Evolutionary conservation across 2,113 vertebrate species (phyloP), one percentile per base, ranked within the genome.

Genomic region (Eptatretus burgeri): DNA sequence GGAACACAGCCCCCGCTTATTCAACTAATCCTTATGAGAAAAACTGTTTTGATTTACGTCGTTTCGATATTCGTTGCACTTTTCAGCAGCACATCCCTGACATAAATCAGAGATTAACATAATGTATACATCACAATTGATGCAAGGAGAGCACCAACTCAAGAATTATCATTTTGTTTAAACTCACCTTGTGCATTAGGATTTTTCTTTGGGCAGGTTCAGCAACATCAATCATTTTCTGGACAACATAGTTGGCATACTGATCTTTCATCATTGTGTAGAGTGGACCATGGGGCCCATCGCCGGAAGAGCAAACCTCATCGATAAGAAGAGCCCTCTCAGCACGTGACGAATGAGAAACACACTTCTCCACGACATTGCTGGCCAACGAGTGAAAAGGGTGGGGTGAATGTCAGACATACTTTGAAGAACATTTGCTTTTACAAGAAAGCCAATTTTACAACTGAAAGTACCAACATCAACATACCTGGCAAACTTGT

Each of bases 231-330:
- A 96, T 94, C 89, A 96, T 94, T 74, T 93, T 86, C 75, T 96
- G 89, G 67, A 96, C 85, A 9, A 96, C 89, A 0, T 96, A 96
- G 72, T 96, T 96, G 74, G 89, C 89, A 9, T 96, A 96, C 74
- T 96, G 89, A 77, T 96, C 89, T 79, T 96, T 96, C 89, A 96
- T 96, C 89, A 96, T 96, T 76, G 86, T 93, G 79, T 96, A 96
- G 77, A 96, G 79, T 78, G 89, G 87, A 75, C 88, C 93, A 76
- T 96, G 89, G 69, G 89, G 86, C 72, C 89, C 89, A 50, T 96
- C 89, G 49, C 88, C 94, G 80, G 91, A 85, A 73, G 84, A 94
- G 76, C 89, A 96, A 65, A 96, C 82, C 68, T 96, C 89, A 14
- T 96, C 89, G 14, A 96, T 91, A 64, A 96, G 78, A 68, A 96